Evolutionary conservation across 2,888 invertebrate genomes (phyloP).

Genomic region (Creontiades dilutus): DNA sequence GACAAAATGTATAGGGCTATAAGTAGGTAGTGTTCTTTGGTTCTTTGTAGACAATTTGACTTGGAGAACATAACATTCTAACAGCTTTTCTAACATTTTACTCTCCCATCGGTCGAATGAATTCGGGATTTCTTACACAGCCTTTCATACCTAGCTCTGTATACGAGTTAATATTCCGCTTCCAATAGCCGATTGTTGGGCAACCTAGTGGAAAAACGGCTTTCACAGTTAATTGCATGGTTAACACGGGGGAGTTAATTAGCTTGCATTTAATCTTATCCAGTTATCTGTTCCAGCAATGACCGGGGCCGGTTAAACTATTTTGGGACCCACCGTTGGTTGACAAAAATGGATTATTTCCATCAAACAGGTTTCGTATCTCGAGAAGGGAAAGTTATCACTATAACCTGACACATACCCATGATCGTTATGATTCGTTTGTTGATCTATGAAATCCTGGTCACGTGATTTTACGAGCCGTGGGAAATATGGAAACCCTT

Average conservation of each 20-base stretch:
- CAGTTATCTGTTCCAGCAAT: constrained; percentile 29
- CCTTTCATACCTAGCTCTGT: neutral
- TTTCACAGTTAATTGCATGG: constrained; percentile 57
- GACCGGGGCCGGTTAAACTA: neutral
- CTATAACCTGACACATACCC: too few relatives aligned
- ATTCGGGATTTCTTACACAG: too few relatives aligned
- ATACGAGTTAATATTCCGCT: constrained; percentile 57
- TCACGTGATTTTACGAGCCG: too few relatives aligned
- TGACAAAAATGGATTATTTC: constrained; percentile 35
- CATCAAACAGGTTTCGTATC: constrained; percentile 12
- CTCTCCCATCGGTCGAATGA: too few relatives aligned
- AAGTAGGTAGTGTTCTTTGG: too few relatives aligned
- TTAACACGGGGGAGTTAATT: constrained; percentile 51
- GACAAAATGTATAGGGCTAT: too few relatives aligned
- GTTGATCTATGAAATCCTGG: too few relatives aligned
- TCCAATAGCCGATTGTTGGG: neutral
- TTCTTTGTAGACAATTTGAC: too few relatives aligned
- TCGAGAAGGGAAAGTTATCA: constrained; percentile 15
- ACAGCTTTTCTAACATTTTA: too few relatives aligned
- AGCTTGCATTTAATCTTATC: constrained; percentile 53
- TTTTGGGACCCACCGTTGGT: constrained; percentile 7
- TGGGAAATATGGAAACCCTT: too few relatives aligned
- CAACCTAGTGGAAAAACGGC: constrained; percentile 62
- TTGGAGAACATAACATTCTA: too few relatives aligned
- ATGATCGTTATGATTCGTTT: too few relatives aligned